phyloP scores from a whole-genome alignment of 1,140 invertebrate species.

The Cephus cinctus region DNA sequence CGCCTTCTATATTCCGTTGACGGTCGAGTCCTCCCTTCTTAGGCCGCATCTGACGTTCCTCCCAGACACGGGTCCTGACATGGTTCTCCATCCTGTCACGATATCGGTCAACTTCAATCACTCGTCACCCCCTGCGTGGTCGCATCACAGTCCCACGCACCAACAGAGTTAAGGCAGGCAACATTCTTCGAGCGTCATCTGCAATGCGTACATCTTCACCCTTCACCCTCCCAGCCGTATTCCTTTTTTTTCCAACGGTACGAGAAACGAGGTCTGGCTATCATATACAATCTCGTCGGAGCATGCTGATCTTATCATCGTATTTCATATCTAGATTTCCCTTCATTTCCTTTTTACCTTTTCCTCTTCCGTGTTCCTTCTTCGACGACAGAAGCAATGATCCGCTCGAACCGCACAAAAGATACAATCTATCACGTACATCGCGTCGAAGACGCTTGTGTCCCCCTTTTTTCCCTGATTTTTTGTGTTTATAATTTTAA shows the following conservation, averaged over 20 bases:
- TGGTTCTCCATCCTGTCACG: slow-evolving; percentile 84
- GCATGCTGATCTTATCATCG: not conserved
- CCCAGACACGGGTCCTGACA: slow-evolving; percentile 58
- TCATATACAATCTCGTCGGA: not conserved
- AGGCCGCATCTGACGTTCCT: slow-evolving; percentile 66
- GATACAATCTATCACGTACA: too few relatives aligned
- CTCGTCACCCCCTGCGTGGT: slow-evolving; percentile 35
- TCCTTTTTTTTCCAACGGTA: too few relatives aligned
- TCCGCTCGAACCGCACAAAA: too few relatives aligned
- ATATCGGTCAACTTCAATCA: slow-evolving; percentile 82
- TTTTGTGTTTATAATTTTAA: slow-evolving; percentile 35
- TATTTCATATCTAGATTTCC: not conserved
- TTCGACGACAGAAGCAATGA: too few relatives aligned
- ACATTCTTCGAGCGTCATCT: not conserved
- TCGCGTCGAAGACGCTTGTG: too few relatives aligned
- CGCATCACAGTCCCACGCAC: slow-evolving; percentile 40
- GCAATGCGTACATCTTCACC: too few relatives aligned
- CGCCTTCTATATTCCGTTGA: slow-evolving; percentile 88
- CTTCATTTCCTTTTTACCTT: not conserved
- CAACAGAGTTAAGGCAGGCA: slow-evolving; percentile 14
- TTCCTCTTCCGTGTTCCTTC: not conserved
- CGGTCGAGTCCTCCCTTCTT: slow-evolving; percentile 77
- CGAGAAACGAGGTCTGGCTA: too few relatives aligned
- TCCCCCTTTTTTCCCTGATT: too few relatives aligned
- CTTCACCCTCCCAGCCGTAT: too few relatives aligned